phyloP scores from a whole-genome alignment of 2,797 vertebrate species.

The Buphagus erythrorhynchus region DNA sequence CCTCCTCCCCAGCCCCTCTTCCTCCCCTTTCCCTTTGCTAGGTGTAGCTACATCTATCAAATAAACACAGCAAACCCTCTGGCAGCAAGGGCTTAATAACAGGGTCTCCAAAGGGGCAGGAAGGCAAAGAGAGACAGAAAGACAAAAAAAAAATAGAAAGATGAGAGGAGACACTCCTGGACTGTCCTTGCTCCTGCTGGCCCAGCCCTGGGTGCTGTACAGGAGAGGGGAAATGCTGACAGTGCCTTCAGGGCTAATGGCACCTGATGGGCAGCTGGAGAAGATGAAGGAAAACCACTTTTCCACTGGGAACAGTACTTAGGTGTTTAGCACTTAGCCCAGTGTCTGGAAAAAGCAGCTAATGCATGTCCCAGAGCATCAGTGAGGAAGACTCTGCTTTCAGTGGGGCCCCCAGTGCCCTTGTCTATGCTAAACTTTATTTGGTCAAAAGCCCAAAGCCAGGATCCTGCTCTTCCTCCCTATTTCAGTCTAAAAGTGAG shows the following conservation, averaged over 20 bases:
- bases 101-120: background rate
- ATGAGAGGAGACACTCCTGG: background rate
- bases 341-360: background rate
- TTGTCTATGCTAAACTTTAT: background rate
- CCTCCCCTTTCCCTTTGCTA: background rate
- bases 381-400: background rate
- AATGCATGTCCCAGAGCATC: no score
- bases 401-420: background rate
- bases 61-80: background rate
- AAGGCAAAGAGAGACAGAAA: background rate
- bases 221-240: background rate
- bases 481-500: background rate
- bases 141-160: background rate
- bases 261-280: background rate
- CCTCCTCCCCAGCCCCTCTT: background rate
- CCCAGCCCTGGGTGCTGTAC: background rate
- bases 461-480: background rate
- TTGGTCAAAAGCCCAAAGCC: background rate
- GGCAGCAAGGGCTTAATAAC: background rate
- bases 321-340: background rate
- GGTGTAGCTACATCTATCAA: background rate
- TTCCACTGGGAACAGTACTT: background rate
- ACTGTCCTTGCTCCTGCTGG: background rate
- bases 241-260: background rate
- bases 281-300: background rate